These are phyloP conservation scores for Tetramorium parvispinum DNA, from an alignment of 1,140 invertebrate species.

Conservation along the genomic window DNA sequence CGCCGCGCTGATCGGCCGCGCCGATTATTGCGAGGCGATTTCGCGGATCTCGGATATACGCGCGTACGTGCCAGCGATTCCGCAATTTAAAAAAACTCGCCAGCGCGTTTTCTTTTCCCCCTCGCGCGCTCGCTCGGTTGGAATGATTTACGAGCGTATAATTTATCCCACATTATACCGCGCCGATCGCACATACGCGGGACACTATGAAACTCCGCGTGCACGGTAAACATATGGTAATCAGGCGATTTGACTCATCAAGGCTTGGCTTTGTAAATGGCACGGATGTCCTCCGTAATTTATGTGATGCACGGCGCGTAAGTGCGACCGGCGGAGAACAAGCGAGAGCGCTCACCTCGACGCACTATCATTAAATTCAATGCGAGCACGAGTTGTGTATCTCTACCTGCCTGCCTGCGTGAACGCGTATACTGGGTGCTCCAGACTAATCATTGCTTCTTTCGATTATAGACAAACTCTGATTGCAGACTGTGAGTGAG, in stretches of 20 bases:
- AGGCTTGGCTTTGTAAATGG: constrained; percentile 79
- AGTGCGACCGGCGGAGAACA: constrained; percentile 71
- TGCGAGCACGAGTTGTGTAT: constrained; percentile 65
- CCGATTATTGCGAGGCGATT: constrained; percentile 28
- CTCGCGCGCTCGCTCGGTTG: neutral
- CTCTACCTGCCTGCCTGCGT: constrained; percentile 20
- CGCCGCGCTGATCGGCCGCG: neutral
- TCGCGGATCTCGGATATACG: neutral
- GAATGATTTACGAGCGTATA: constrained; percentile 71
- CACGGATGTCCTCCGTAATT: constrained; percentile 76
- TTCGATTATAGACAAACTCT: neutral
- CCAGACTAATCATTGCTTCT: neutral
- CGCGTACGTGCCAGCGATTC: constrained; percentile 5
- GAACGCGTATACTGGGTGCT: neutral
- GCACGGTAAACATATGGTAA: constrained; percentile 76
- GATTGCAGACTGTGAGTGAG: neutral
- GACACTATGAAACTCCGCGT: constrained; percentile 55
- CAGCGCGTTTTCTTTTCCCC: constrained; percentile 57
- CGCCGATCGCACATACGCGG: constrained; percentile 47
- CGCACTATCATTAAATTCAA: constrained; percentile 77
- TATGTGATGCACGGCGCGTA: constrained; percentile 73
- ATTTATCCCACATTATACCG: constrained; percentile 69
- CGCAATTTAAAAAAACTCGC: constrained; percentile 50
- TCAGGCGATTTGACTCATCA: constrained; percentile 78
- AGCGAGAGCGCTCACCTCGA: constrained; percentile 71